phyloP scores from a whole-genome alignment of 64 coral and sea anemone species.

The Actinia equina region DNA sequence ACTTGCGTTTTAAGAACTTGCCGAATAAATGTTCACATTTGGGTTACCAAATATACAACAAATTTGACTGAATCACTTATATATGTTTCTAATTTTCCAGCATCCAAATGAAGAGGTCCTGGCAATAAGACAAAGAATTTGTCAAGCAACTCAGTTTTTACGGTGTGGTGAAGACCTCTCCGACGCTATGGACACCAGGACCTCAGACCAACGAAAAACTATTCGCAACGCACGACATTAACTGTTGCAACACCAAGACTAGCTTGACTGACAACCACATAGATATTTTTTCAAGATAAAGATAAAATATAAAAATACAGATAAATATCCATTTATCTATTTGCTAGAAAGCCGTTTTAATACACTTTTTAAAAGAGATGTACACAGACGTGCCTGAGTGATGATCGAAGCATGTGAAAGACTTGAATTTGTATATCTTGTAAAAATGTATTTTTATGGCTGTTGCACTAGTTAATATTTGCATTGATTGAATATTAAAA shows the following conservation, averaged over 20 bases:
- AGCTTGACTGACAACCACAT: neutral
- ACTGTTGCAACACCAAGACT: neutral
- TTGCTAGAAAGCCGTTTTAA: neutral
- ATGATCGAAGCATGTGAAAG: neutral
- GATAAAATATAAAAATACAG: no score
- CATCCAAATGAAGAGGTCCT: neutral
- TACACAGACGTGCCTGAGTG: neutral
- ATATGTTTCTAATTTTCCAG: neutral
- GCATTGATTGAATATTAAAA: constrained; percentile 3
- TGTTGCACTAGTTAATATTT: constrained; percentile 4
- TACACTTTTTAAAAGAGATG: neutral
- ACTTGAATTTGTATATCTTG: neutral
- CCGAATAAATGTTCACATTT: no score
- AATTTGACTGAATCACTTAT: no score
- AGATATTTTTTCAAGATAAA: neutral
- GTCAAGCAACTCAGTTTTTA: neutral
- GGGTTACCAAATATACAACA: no score
- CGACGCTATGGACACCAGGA: neutral
- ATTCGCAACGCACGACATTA: no score
- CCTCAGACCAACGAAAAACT: neutral
- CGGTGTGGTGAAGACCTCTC: neutral
- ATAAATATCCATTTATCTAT: no score
- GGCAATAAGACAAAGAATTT: neutral
- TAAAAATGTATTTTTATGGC: neutral
- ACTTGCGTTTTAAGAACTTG: no score